Evolutionary conservation across 2,113 vertebrate species (phyloP).

Genomic region (Pachypanchax playfairii): DNA sequence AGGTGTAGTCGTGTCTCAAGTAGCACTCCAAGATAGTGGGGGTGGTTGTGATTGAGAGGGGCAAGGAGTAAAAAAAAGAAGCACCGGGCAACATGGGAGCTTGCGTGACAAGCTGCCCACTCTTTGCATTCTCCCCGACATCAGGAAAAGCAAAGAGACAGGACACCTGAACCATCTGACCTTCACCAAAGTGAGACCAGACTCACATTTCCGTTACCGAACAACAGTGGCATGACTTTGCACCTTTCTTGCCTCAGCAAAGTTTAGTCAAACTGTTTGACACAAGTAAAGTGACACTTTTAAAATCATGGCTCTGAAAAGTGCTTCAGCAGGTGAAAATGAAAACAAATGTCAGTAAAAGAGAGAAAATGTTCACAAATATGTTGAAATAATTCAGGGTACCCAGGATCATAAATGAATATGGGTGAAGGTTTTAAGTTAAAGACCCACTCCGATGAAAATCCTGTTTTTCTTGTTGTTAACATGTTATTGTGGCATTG

Average conservation of each 20-base stretch:
- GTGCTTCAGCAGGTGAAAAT: background rate
- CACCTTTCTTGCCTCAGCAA: slow-evolving; percentile 18
- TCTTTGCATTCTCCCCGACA: slow-evolving; percentile 52
- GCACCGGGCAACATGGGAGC: slow-evolving; percentile 42
- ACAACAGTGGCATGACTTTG: slow-evolving; percentile 24
- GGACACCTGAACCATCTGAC: slow-evolving; percentile 44
- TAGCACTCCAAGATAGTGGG: slow-evolving; percentile 44
- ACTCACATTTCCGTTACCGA: slow-evolving; percentile 38
- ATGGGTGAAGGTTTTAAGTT: background rate
- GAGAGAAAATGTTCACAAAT: background rate
- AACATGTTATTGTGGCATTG: too few species aligned
- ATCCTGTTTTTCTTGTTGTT: too few species aligned
- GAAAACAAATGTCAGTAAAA: slow-evolving; percentile 5
- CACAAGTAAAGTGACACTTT: slow-evolving; percentile 2
- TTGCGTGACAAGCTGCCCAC: slow-evolving; percentile 55
- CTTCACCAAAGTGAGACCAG: slow-evolving; percentile 43
- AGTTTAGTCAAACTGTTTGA: slow-evolving; percentile 3
- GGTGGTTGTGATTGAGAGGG: slow-evolving; percentile 40
- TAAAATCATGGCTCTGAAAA: background rate
- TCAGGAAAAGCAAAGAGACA: slow-evolving; percentile 54
- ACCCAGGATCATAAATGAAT: background rate
- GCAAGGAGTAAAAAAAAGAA: slow-evolving; percentile 31
- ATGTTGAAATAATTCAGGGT: background rate
- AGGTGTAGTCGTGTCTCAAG: slow-evolving; percentile 70
- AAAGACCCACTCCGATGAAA: background rate